phyloP scores from a whole-genome alignment of 2,113 vertebrate genomes.

The Oryzias celebensis region DNA sequence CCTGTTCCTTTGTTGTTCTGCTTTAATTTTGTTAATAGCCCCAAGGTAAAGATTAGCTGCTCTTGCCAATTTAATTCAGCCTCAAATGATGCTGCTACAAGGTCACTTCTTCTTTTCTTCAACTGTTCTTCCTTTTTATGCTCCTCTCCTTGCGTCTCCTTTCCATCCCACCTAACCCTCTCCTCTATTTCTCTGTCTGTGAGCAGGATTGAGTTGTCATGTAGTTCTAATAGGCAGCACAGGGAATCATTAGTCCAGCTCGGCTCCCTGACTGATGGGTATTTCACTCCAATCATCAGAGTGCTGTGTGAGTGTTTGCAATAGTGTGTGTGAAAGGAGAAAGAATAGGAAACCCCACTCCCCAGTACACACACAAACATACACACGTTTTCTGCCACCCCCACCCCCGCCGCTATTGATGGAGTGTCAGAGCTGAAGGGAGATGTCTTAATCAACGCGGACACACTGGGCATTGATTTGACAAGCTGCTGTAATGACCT shows the following conservation, averaged over 20 bases:
- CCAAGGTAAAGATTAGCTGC: constrained; percentile 97
- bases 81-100: constrained; percentile 93
- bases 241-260: constrained; percentile 98
- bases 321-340: constrained; percentile 24
- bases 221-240: constrained; percentile 98
- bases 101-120: constrained; percentile 83
- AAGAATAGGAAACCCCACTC: not conserved
- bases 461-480: constrained; percentile 99
- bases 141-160: constrained; percentile 15
- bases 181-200: constrained; percentile 64
- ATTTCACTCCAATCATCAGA: constrained; percentile 99
- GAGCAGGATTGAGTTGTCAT: constrained; percentile 98
- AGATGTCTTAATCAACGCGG: constrained; percentile 97
- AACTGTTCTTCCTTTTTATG: constrained; percentile 49
- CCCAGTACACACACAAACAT: constrained; percentile 15
- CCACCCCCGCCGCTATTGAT: constrained; percentile 86
- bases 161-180: constrained; percentile 27
- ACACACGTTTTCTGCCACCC: constrained; percentile 56
- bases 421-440: constrained; percentile 91
- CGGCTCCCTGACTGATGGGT: constrained; percentile 96
- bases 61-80: constrained; percentile 96
- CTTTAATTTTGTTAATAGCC: constrained; percentile 95
- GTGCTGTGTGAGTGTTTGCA: constrained; percentile 57
- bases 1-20: constrained; percentile 81
- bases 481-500: constrained; percentile 99